These are phyloP conservation scores for Pampus argenteus DNA, from an alignment of 2,797 vertebrate species.

Conservation along the genomic window DNA sequence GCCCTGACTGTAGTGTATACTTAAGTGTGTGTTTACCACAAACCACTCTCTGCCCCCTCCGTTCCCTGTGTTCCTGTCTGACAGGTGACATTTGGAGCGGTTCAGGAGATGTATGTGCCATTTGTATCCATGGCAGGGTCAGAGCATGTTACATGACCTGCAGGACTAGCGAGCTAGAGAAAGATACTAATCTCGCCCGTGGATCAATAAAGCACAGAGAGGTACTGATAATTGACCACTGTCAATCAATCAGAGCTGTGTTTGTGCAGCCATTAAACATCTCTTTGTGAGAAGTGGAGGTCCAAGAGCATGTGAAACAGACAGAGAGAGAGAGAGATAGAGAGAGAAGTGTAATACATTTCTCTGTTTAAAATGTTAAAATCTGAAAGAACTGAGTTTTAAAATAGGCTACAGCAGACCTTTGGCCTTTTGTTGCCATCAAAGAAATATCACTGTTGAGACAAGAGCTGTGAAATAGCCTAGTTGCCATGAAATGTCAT, in stretches of 20 bases:
- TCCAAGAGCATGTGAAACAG: not conserved
- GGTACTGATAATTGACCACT: slow-evolving; percentile 78
- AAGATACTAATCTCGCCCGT: slow-evolving; percentile 77
- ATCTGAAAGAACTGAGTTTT: not conserved
- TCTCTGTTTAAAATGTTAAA: not conserved
- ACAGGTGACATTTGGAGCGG: slow-evolving; percentile 83
- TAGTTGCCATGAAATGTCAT: slow-evolving; percentile 18
- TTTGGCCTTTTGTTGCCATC: slow-evolving; percentile 5
- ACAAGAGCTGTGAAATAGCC: slow-evolving; percentile 8
- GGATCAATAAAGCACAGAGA: slow-evolving; percentile 80
- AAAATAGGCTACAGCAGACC: slow-evolving; percentile 2
- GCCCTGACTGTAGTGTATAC: slow-evolving; percentile 45
- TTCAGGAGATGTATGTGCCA: slow-evolving; percentile 81
- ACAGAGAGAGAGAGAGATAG: not conserved
- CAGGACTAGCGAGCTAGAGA: slow-evolving; percentile 71
- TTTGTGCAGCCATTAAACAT: slow-evolving; percentile 66
- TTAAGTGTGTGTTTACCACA: slow-evolving; percentile 62
- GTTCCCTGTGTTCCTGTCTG: slow-evolving; percentile 61
- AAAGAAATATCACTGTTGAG: slow-evolving; percentile 17
- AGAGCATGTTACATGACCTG: slow-evolving; percentile 81
- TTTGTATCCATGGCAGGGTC: slow-evolving; percentile 83
- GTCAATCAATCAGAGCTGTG: slow-evolving; percentile 78
- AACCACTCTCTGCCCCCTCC: slow-evolving; percentile 50
- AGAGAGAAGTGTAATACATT: not conserved
- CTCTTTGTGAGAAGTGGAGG: slow-evolving; percentile 37